A percentile compares a stretch with the other conserved stretches of the same genome.
Conservation (phyloP, 2,888 invertebrate species). For the Lithophane leautieri region DNA sequence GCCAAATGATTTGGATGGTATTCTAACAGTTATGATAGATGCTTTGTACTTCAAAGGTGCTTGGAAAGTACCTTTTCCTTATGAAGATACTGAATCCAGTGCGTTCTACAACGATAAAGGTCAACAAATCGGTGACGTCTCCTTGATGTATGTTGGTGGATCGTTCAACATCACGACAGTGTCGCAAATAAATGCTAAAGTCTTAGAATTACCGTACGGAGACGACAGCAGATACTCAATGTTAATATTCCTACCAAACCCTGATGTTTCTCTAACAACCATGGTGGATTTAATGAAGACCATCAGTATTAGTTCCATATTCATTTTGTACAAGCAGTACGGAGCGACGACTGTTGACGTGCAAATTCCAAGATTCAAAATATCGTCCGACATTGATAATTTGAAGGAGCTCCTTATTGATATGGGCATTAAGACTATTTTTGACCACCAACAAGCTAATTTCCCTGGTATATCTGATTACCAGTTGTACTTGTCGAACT, state of each 20-base stretch:
- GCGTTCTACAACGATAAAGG: slow-evolving; percentile 78
- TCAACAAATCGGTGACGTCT: slow-evolving; percentile 77
- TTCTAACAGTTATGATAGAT: slow-evolving; percentile 77
- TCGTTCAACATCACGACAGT: slow-evolving; percentile 71
- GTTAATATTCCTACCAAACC: slow-evolving; percentile 91
- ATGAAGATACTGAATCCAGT: slow-evolving; percentile 74
- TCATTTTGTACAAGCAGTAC: slow-evolving; percentile 79
- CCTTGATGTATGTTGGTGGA: slow-evolving; percentile 77
- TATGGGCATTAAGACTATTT: slow-evolving; percentile 82
- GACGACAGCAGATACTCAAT: slow-evolving; percentile 88
- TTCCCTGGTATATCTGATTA: slow-evolving; percentile 78
- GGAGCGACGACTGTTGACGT: slow-evolving; percentile 86
- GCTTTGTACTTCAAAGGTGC: slow-evolving; percentile 83
- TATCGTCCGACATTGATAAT: slow-evolving; percentile 86
- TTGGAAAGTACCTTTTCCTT: slow-evolving; percentile 78
- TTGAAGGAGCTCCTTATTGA: slow-evolving; percentile 84
- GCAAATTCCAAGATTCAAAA: slow-evolving; percentile 91
- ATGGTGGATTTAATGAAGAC: slow-evolving; percentile 87
- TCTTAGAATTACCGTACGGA: slow-evolving; percentile 83
- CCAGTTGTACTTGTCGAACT: slow-evolving; percentile 75
- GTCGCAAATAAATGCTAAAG: slow-evolving; percentile 71
- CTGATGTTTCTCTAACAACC: slow-evolving; percentile 78
- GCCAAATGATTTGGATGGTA: slow-evolving; percentile 75
- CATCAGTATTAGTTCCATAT: slow-evolving; percentile 85
- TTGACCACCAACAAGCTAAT: slow-evolving; percentile 73